Evolutionary conservation across 2,113 vertebrate genomes (phyloP).

Genomic region (Oryzias melastigma): DNA sequence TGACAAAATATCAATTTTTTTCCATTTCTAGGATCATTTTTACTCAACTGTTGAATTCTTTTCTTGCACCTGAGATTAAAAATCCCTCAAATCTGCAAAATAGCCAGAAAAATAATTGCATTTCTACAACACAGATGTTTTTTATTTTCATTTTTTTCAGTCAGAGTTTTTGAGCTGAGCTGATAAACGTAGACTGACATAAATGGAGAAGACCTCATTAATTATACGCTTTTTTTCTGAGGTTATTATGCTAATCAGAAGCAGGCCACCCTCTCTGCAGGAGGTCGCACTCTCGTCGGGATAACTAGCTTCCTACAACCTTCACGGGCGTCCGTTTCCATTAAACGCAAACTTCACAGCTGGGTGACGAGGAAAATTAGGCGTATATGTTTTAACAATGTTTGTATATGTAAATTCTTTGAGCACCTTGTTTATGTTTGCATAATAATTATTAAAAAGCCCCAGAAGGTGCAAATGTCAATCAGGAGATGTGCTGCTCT

Average conservation of each 20-base stretch:
- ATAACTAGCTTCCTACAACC: slow-evolving; percentile 1
- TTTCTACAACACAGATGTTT: background rate
- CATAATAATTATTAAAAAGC: background rate
- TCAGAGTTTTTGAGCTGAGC: background rate
- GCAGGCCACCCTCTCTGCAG: slow-evolving; percentile 7
- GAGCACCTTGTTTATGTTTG: background rate
- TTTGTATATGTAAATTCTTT: background rate
- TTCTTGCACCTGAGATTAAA: no score
- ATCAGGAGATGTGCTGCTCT: background rate
- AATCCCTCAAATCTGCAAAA: no score
- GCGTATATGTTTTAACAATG: background rate
- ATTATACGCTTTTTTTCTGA: slow-evolving; percentile 4
- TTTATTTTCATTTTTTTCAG: background rate
- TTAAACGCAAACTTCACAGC: slow-evolving; percentile 5
- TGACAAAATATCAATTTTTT: no score
- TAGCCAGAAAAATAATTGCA: no score
- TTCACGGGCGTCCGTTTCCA: background rate
- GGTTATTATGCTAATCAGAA: slow-evolving; percentile 11
- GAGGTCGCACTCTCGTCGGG: slow-evolving; percentile 7
- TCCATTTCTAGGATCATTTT: no score
- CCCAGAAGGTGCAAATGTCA: background rate
- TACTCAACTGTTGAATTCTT: no score
- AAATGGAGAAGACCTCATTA: slow-evolving; percentile 9
- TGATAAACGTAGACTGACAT: background rate
- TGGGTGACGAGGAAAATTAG: background rate